Percentiles rank a stretch among this genome's conserved stretches.
Conservation (phyloP, 2,888 invertebrate species). For the Itoplectis maculator region DNA sequence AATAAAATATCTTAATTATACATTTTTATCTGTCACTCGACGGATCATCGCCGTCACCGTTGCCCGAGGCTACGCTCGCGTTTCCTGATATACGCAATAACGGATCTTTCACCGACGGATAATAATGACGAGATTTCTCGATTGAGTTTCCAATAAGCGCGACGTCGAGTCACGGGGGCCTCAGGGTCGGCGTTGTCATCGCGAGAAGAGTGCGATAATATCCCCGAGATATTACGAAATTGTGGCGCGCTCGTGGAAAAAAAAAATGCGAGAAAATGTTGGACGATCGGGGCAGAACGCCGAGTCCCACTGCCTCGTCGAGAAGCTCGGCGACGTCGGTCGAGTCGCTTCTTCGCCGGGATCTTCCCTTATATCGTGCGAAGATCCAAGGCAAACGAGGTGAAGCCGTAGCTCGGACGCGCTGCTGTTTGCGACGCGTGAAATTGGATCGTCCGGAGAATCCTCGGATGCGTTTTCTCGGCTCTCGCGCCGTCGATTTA, state of each 20-base stretch:
- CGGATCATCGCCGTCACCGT: not conserved
- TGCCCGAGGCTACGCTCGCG: not conserved
- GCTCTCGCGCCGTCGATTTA: constrained; percentile 19
- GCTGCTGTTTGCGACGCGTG: constrained; percentile 35
- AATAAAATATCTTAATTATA: constrained; percentile 13
- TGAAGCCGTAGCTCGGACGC: constrained; percentile 11
- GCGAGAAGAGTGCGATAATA: constrained; percentile 23
- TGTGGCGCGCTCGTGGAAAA: not conserved
- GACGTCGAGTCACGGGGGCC: not conserved
- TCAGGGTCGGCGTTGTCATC: constrained; percentile 23
- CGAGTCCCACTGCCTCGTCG: not conserved
- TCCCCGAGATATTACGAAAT: constrained; percentile 27
- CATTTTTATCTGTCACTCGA: not conserved
- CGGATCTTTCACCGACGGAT: not conserved
- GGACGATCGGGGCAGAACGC: not conserved
- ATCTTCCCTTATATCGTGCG: constrained; percentile 50
- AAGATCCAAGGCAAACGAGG: constrained; percentile 51
- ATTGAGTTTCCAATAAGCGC: not conserved
- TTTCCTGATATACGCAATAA: constrained; percentile 25
- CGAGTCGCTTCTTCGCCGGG: constrained; percentile 24
- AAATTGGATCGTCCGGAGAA: constrained; percentile 56
- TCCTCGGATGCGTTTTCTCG: not conserved
- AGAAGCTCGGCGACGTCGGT: not conserved
- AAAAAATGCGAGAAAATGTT: constrained; percentile 16
- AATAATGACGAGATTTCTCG: constrained; percentile 11